Percentiles rank a stretch among this genome's conserved stretches.
These are phyloP conservation scores for Catocala nupta DNA, from an alignment of 2,888 invertebrate species.

Conservation along the genomic window DNA sequence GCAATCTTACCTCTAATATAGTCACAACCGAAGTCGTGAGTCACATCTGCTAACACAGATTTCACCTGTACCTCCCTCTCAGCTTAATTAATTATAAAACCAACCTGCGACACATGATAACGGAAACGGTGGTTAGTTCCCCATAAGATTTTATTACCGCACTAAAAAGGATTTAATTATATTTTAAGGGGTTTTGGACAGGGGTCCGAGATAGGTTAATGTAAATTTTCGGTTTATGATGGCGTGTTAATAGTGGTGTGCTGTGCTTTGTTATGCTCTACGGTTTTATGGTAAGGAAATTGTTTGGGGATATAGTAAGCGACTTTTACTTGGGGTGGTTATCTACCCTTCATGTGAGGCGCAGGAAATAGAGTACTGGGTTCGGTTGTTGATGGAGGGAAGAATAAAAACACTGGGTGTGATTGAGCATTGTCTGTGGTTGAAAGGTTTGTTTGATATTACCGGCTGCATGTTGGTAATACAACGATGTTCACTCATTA, in stretches of 20 bases:
- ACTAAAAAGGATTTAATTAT: slow-evolving; percentile 62
- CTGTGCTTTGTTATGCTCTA: slow-evolving; percentile 38
- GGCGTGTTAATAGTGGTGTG: slow-evolving; percentile 50
- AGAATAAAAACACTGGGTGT: too few relatives aligned
- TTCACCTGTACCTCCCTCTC: slow-evolving; percentile 44
- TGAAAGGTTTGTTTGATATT: too few relatives aligned
- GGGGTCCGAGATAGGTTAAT: slow-evolving; percentile 48
- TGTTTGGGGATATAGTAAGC: slow-evolving; percentile 30
- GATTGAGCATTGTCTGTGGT: too few relatives aligned
- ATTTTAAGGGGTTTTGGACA: slow-evolving; percentile 46
- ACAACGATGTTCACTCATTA: too few relatives aligned
- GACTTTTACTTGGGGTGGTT: slow-evolving; percentile 29
- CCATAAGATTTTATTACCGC: slow-evolving; percentile 54
- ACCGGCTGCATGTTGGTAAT: too few relatives aligned
- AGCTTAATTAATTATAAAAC: slow-evolving; percentile 61
- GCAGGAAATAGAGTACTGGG: not conserved
- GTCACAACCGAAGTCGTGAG: slow-evolving; percentile 10
- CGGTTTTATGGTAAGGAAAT: slow-evolving; percentile 41
- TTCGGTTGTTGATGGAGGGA: too few relatives aligned
- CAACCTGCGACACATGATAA: slow-evolving; percentile 60
- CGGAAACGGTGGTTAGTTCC: slow-evolving; percentile 56
- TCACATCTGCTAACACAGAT: slow-evolving; percentile 49
- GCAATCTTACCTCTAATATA: not conserved
- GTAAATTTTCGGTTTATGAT: slow-evolving; percentile 53
- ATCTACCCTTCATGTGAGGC: slow-evolving; percentile 15